These are phyloP conservation scores for Stichopus horrens DNA, from an alignment of 53 echinoderm and acorn worm species.

Conservation along the genomic window DNA sequence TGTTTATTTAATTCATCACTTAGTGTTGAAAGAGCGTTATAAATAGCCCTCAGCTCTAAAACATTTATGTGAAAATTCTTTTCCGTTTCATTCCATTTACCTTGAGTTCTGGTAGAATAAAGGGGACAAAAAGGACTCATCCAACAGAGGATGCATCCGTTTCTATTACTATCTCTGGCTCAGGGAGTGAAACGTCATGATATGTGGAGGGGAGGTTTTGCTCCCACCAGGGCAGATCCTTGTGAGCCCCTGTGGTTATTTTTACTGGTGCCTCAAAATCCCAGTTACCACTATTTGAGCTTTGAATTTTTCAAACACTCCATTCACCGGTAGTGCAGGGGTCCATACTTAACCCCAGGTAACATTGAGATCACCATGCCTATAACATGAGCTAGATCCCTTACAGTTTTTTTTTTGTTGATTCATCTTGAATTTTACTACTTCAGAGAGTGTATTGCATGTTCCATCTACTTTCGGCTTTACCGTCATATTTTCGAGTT, in stretches of 20 bases:
- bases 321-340: no score
- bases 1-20: not conserved
- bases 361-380: no score
- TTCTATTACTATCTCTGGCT: conserved; percentile 9
- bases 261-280: not conserved
- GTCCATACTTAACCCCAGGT: no score
- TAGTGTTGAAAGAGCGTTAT: conserved; percentile 27
- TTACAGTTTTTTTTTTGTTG: no score
- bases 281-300: no score
- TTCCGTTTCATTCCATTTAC: conserved; percentile 7
- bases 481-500: conserved; percentile 58
- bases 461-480: not conserved
- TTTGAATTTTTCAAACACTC: no score
- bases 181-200: not conserved
- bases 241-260: not conserved
- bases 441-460: no score
- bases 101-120: conserved; percentile 31
- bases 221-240: conserved; percentile 23
- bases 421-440: no score
- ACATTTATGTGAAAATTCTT: not conserved
- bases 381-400: no score
- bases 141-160: conserved; percentile 41
- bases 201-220: not conserved
- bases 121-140: conserved; percentile 31
- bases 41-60: conserved; percentile 30